Conservation (phyloP, 2,797 vertebrate genomes). For the Cynopterus sphinx region DNA sequence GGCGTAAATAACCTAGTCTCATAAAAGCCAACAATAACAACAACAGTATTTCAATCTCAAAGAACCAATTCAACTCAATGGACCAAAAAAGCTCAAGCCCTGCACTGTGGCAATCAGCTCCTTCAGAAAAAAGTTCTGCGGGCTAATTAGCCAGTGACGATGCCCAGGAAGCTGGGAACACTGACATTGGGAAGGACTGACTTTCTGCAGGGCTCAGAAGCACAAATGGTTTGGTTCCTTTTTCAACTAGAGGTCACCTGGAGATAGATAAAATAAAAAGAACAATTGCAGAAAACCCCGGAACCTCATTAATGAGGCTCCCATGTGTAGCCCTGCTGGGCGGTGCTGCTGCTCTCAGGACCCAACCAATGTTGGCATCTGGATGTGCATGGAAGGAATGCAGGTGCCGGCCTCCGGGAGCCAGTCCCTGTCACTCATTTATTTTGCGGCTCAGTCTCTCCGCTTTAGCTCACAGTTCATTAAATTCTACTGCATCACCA, state of each 20-base stretch:
- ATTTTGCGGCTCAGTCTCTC: slow-evolving; percentile 64
- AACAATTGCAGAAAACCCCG: slow-evolving; percentile 45
- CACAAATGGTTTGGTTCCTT: slow-evolving; percentile 36
- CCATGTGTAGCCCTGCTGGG: not conserved
- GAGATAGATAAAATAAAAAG: slow-evolving; percentile 57
- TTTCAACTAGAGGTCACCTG: slow-evolving; percentile 65
- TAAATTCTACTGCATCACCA: slow-evolving; percentile 69
- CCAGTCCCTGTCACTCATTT: slow-evolving; percentile 45
- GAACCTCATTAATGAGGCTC: slow-evolving; percentile 66
- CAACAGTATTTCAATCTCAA: slow-evolving; percentile 59
- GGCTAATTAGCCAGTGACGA: not conserved
- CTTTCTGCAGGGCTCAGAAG: slow-evolving; percentile 33
- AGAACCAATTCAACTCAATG: slow-evolving; percentile 48
- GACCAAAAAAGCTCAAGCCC: not conserved
- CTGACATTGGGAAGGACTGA: slow-evolving; percentile 36
- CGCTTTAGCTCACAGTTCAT: slow-evolving; percentile 73
- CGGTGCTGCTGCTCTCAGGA: not conserved
- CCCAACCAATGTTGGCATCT: not conserved
- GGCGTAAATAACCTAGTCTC: slow-evolving; percentile 56
- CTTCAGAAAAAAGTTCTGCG: slow-evolving; percentile 37
- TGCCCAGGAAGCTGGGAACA: not conserved
- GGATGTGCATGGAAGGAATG: slow-evolving; percentile 17
- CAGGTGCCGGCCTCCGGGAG: slow-evolving; percentile 59
- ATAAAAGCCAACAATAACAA: slow-evolving; percentile 45
- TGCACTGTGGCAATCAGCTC: not conserved